A percentile compares a stretch with the other conserved stretches of the same genome.
Conservation (phyloP, 37 sponge, comb jelly and placozoan genomes). For the Geodia barretti region DNA sequence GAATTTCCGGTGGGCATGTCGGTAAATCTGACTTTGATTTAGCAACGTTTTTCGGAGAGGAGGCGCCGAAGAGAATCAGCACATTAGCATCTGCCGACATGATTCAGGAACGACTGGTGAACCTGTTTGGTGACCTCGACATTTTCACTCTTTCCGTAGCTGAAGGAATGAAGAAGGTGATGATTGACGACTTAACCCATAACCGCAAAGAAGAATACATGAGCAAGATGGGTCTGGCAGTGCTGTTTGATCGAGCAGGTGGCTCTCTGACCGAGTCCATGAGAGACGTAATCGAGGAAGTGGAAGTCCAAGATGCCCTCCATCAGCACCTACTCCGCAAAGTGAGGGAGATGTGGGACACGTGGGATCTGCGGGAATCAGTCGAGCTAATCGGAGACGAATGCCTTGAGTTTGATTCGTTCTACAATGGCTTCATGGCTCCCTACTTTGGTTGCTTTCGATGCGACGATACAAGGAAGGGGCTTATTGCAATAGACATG, state of each 20-base stretch:
- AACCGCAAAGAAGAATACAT: constrained; percentile 88
- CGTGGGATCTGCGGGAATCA: constrained; percentile 62
- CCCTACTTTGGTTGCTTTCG: constrained; percentile 91
- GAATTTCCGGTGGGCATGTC: constrained; percentile 39
- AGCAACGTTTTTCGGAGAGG: constrained; percentile 80
- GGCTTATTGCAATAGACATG: constrained; percentile 81
- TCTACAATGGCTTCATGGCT: constrained; percentile 89
- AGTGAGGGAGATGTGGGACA: constrained; percentile 70
- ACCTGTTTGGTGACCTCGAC: constrained; percentile 61
- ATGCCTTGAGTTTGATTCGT: constrained; percentile 69
- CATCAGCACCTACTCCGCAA: constrained; percentile 64
- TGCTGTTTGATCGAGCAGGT: constrained; percentile 82
- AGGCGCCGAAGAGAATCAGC: constrained; percentile 61
- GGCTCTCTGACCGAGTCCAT: constrained; percentile 68
- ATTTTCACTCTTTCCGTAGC: constrained; percentile 69
- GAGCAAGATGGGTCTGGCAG: constrained; percentile 67
- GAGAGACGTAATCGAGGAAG: constrained; percentile 48
- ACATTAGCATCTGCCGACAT: constrained; percentile 77
- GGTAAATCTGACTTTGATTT: constrained; percentile 68
- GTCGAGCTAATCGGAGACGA: constrained; percentile 41
- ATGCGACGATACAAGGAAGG: constrained; percentile 60
- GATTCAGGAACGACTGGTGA: constrained; percentile 57
- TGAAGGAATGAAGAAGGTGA: constrained; percentile 68
- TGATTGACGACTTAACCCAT: constrained; percentile 61
- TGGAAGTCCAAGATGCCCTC: constrained; percentile 9